Percentiles rank a stretch among this genome's conserved stretches.
Conservation (phyloP, 2,113 vertebrate genomes). For the Rhinichthys klamathensis region DNA sequence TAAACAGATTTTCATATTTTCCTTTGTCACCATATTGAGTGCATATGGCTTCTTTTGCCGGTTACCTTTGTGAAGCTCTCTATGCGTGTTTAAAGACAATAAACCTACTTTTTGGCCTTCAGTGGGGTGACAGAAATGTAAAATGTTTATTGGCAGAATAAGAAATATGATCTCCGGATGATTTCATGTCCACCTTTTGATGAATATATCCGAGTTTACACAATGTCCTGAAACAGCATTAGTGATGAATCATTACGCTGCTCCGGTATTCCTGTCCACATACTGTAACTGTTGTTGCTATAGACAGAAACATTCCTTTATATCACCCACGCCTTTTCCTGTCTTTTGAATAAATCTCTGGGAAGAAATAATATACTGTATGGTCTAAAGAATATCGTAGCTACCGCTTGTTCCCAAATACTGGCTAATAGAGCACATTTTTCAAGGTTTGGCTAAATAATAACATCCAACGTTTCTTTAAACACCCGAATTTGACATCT, state of each 20-base stretch:
- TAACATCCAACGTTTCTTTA: constrained; percentile 30
- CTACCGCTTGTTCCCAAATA: constrained; percentile 34
- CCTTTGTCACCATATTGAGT: constrained; percentile 56
- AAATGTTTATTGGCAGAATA: constrained; percentile 27
- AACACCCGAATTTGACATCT: constrained; percentile 1
- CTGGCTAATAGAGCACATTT: constrained; percentile 20
- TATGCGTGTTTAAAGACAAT: constrained; percentile 41
- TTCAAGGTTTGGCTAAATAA: constrained; percentile 26
- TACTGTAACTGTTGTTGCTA: constrained; percentile 26
- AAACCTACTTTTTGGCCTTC: constrained; percentile 32
- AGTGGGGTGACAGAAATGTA: constrained; percentile 6
- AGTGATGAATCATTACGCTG: constrained; percentile 16
- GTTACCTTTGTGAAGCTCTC: constrained; percentile 1
- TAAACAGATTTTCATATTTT: constrained; percentile 60
- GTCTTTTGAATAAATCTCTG: constrained; percentile 50
- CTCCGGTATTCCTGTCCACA: background rate
- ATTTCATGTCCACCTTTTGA: constrained; percentile 18
- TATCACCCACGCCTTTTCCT: constrained; percentile 49
- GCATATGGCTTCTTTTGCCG: constrained; percentile 47
- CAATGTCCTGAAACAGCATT: constrained; percentile 38
- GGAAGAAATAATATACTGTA: constrained; percentile 54
- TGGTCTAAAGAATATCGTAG: constrained; percentile 40
- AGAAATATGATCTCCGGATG: constrained; percentile 28
- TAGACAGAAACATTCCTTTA: constrained; percentile 40
- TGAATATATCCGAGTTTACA: constrained; percentile 21